These are phyloP conservation scores for Drosophila tani DNA, from an alignment of 1,140 invertebrate species.

Conservation along the genomic window DNA sequence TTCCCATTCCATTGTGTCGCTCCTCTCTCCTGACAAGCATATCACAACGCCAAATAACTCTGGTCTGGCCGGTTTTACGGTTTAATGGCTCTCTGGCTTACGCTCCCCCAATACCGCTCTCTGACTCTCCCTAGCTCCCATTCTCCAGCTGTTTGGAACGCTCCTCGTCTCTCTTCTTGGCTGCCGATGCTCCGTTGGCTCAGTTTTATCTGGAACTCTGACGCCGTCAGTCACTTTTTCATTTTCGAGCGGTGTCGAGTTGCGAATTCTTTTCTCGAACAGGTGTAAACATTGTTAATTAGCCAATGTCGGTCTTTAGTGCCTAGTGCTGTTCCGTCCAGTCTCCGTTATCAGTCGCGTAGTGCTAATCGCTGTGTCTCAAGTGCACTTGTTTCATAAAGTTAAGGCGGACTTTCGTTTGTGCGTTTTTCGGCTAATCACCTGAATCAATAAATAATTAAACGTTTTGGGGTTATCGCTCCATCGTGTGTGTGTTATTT, in stretches of 20 bases:
- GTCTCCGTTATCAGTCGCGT: slow-evolving; percentile 44
- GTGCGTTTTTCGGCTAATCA: slow-evolving; percentile 29
- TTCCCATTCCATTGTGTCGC: slow-evolving; percentile 19
- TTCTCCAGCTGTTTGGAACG: not conserved
- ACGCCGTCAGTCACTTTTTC: slow-evolving; percentile 32
- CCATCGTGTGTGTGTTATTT: slow-evolving; percentile 5
- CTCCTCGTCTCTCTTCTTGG: slow-evolving; percentile 5
- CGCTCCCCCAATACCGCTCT: slow-evolving; percentile 6
- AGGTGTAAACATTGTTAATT: slow-evolving; percentile 44
- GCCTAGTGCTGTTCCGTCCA: slow-evolving; percentile 1
- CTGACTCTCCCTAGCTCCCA: slow-evolving; percentile 1
- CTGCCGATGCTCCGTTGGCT: slow-evolving; percentile 7
- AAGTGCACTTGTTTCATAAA: slow-evolving; percentile 44
- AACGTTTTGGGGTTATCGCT: slow-evolving; percentile 33
- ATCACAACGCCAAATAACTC: slow-evolving; percentile 45
- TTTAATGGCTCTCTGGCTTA: slow-evolving; percentile 33
- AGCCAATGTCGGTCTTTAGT: slow-evolving; percentile 29
- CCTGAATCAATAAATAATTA: slow-evolving; percentile 67
- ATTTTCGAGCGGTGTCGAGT: slow-evolving; percentile 12
- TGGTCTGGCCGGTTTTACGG: slow-evolving; percentile 60
- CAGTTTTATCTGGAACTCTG: slow-evolving; percentile 52
- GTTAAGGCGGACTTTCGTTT: slow-evolving; percentile 10
- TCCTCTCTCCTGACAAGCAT: slow-evolving; percentile 15
- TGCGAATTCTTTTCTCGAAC: slow-evolving; percentile 1
- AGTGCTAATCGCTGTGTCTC: slow-evolving; percentile 40